Percentiles rank a stretch among this genome's conserved stretches.
phyloP scores from a whole-genome alignment of 2,797 vertebrate species.

The Mormyrus hasselquistii region DNA sequence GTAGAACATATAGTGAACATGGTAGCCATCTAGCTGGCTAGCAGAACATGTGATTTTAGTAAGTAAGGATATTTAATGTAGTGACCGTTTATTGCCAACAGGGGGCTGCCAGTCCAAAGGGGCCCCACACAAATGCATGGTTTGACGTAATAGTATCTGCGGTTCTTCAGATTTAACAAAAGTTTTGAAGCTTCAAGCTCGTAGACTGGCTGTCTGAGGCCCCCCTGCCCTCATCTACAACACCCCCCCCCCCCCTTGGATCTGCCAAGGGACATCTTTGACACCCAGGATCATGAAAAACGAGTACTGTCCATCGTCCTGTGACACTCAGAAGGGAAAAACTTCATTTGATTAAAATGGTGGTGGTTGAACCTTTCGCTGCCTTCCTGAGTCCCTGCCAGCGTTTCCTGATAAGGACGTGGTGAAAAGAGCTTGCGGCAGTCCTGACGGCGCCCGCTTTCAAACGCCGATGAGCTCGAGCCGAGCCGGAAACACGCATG shows the following conservation, averaged over 20 bases:
- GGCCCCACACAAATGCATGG: neutral
- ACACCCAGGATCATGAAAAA: neutral
- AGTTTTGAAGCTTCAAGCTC: neutral
- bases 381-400: neutral
- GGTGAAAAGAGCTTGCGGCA: neutral
- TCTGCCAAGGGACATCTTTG: neutral
- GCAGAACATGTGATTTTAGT: neutral
- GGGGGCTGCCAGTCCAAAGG: neutral
- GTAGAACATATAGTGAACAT: neutral
- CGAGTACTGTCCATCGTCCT: neutral
- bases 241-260: neutral
- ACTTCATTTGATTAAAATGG: neutral
- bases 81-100: neutral
- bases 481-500: conserved; percentile 6
- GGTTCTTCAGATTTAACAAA: neutral
- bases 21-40: neutral
- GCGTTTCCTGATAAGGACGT: neutral
- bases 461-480: conserved; percentile 18
- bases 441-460: neutral
- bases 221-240: neutral
- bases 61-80: neutral
- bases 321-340: neutral
- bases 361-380: neutral
- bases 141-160: neutral
- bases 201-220: neutral